Evolutionary conservation across 2,888 invertebrate genomes (phyloP).

Genomic region (Drosophila anceps): DNA sequence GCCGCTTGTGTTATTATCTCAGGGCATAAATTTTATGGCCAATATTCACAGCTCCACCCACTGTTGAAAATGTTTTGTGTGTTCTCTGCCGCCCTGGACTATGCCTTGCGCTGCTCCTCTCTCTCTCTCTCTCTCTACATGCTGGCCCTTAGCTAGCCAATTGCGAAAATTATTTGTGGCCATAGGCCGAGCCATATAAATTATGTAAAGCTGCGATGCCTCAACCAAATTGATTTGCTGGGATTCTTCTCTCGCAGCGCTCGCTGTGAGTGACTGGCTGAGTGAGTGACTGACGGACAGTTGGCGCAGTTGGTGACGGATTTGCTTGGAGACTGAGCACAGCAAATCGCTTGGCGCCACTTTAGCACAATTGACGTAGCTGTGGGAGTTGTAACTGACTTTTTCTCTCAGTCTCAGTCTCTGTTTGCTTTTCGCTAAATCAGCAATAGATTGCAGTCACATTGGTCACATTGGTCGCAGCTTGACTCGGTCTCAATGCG

Average conservation of each 20-base stretch:
- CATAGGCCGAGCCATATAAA: constrained; percentile 61
- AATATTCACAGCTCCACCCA: constrained; percentile 83
- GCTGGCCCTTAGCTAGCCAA: constrained; percentile 47
- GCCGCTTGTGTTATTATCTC: constrained; percentile 80
- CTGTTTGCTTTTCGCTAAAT: constrained; percentile 48
- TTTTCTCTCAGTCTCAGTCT: background rate
- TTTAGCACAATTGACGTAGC: constrained; percentile 45
- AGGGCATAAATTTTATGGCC: constrained; percentile 79
- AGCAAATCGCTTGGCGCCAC: constrained; percentile 47
- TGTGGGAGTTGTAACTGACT: constrained; percentile 33
- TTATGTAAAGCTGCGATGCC: constrained; percentile 45
- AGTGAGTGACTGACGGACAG: background rate
- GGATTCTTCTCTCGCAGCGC: background rate
- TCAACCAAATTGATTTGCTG: constrained; percentile 55
- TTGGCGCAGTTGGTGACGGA: constrained; percentile 54
- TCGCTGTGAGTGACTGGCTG: background rate
- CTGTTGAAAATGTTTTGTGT: constrained; percentile 77
- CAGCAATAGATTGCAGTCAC: constrained; percentile 62
- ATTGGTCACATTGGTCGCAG: constrained; percentile 54
- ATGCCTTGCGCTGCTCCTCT: background rate
- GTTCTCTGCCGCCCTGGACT: constrained; percentile 37
- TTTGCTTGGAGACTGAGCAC: constrained; percentile 16
- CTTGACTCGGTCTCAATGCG: constrained; percentile 19
- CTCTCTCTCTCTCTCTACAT: background rate
- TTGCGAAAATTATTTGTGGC: constrained; percentile 74